phyloP scores from a whole-genome alignment of 2,888 invertebrate species.

The Heliconius erato region DNA sequence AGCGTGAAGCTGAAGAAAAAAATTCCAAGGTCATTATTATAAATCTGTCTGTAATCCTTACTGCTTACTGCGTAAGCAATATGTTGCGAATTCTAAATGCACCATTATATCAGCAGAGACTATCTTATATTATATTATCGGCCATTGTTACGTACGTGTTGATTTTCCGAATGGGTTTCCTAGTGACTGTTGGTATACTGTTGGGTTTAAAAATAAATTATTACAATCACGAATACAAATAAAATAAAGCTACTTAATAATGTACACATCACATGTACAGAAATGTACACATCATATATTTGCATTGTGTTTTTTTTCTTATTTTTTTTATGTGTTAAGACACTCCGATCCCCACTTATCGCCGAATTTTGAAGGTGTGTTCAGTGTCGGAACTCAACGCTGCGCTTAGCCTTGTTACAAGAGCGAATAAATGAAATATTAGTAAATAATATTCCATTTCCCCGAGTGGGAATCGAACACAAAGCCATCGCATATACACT shows the following conservation, averaged over 20 bases:
- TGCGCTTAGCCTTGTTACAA: too few relatives aligned
- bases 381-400: too few relatives aligned
- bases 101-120: conserved; percentile 11
- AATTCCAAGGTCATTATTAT: neutral
- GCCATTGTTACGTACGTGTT: conserved; percentile 2
- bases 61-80: conserved; percentile 8
- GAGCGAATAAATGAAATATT: too few relatives aligned
- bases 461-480: too few relatives aligned
- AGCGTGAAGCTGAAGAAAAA: neutral
- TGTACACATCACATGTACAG: neutral
- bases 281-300: neutral
- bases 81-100: conserved; percentile 19
- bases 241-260: neutral
- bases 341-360: too few relatives aligned
- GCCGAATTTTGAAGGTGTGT: too few relatives aligned
- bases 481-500: too few relatives aligned
- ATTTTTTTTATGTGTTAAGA: too few relatives aligned
- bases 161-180: conserved; percentile 2
- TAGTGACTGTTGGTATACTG: neutral
- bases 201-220: neutral
- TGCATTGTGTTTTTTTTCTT: neutral
- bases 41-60: neutral
- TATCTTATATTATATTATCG: neutral
- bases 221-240: neutral
- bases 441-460: too few relatives aligned